Conservation (phyloP, 2,888 invertebrate genomes). For the Dryadula phaetusa region DNA sequence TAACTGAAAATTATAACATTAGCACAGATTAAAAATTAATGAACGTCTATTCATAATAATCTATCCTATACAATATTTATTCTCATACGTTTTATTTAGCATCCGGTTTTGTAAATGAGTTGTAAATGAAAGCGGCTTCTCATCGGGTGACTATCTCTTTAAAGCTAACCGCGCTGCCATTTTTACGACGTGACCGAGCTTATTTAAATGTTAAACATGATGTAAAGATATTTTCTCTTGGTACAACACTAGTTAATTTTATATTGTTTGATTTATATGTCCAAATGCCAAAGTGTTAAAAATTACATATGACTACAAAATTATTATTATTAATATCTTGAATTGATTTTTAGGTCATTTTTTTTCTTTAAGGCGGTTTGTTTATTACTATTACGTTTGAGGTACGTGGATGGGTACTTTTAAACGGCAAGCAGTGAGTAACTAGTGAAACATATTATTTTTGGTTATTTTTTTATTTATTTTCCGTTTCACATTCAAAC, state of each 20-base stretch:
- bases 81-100: constrained; percentile 39
- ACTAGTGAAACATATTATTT: too few species aligned
- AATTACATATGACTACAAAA: not conserved
- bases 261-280: constrained; percentile 9
- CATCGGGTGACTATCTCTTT: constrained; percentile 34
- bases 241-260: constrained; percentile 20
- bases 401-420: too few species aligned
- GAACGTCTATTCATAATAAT: constrained; percentile 26
- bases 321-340: not conserved
- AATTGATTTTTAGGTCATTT: not conserved
- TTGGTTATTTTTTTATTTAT: too few species aligned
- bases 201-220: constrained; percentile 30
- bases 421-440: too few species aligned
- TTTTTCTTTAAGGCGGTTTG: too few species aligned
- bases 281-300: not conserved
- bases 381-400: too few species aligned
- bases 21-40: constrained; percentile 24
- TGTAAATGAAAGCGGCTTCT: constrained; percentile 42
- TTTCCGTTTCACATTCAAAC: too few species aligned
- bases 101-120: constrained; percentile 40
- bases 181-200: constrained; percentile 34
- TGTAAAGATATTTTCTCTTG: constrained; percentile 28
- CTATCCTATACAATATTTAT: constrained; percentile 37
- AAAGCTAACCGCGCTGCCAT: constrained; percentile 36
- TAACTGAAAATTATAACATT: not conserved